Conservation (phyloP, 1,140 invertebrate genomes). For the Calephelis virginiensis region DNA sequence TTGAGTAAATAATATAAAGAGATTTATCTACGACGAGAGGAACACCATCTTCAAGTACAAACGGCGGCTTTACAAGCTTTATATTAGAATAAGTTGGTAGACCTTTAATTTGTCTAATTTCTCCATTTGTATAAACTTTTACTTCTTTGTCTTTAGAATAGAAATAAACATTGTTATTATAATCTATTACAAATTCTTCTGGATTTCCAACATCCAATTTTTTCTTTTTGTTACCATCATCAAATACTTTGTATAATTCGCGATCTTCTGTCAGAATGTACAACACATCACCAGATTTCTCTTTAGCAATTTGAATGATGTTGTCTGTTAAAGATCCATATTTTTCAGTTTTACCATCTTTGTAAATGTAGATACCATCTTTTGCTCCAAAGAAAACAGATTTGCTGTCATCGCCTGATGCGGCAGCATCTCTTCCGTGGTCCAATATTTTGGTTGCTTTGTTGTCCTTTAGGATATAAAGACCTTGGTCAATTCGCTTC, state of each 20-base stretch:
- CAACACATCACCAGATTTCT: constrained; percentile 36
- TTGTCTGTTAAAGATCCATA: constrained; percentile 46
- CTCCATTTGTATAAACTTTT: constrained; percentile 35
- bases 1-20: constrained; percentile 35
- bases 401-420: constrained; percentile 39
- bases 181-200: constrained; percentile 49
- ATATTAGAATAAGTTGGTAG: constrained; percentile 36
- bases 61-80: constrained; percentile 41
- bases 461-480: constrained; percentile 37
- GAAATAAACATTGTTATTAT: constrained; percentile 50
- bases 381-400: constrained; percentile 43
- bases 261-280: constrained; percentile 45
- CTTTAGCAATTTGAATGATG: constrained; percentile 41
- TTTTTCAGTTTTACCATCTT: constrained; percentile 37
- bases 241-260: constrained; percentile 43
- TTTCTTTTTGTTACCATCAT: constrained; percentile 42
- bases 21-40: constrained; percentile 37
- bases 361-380: constrained; percentile 50
- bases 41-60: constrained; percentile 40
- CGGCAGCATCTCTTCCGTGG: constrained; percentile 42
- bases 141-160: constrained; percentile 41
- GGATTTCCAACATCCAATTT: constrained; percentile 38
- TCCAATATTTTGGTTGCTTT: constrained; percentile 44
- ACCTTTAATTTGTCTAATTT: constrained; percentile 36
- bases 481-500: constrained; percentile 38